phyloP scores from a whole-genome alignment of 1,140 invertebrate species.

The Lasioglossum albipes region DNA sequence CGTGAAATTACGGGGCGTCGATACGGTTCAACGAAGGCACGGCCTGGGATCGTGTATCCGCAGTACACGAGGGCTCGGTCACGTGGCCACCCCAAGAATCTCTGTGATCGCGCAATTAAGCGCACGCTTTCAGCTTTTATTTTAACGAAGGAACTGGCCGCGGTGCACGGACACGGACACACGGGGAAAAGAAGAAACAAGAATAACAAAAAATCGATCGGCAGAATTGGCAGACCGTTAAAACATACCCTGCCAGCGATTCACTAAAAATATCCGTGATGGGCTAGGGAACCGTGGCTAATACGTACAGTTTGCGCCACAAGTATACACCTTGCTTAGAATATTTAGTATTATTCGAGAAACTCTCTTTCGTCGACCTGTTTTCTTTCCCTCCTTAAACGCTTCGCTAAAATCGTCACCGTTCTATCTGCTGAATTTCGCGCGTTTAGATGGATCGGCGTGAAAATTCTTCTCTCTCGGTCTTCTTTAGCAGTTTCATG shows the following conservation, averaged over 20 bases:
- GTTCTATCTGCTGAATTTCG: too few species aligned
- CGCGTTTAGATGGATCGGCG: too few species aligned
- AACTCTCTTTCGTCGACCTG: background rate
- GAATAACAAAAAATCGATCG: slow-evolving; percentile 10
- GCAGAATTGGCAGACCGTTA: background rate
- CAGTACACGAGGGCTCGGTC: slow-evolving; percentile 10
- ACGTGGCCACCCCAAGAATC: background rate
- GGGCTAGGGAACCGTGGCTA: background rate
- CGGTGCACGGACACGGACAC: background rate
- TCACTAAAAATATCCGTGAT: slow-evolving; percentile 17
- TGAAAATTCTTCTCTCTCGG: too few species aligned
- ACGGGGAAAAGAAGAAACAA: background rate
- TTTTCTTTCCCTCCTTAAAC: too few species aligned
- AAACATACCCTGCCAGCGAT: background rate
- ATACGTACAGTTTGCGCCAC: background rate
- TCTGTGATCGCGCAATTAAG: background rate
- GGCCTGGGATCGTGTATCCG: background rate
- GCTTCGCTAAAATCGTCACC: too few species aligned
- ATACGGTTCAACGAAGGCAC: background rate
- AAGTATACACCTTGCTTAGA: background rate
- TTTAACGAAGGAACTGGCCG: too few species aligned
- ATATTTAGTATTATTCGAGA: background rate
- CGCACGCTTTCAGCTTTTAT: too few species aligned
- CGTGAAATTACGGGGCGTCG: background rate
- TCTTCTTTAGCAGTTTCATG: too few species aligned